Conservation (phyloP, 2,888 invertebrate genomes). For the Oscheius sp. region DNA sequence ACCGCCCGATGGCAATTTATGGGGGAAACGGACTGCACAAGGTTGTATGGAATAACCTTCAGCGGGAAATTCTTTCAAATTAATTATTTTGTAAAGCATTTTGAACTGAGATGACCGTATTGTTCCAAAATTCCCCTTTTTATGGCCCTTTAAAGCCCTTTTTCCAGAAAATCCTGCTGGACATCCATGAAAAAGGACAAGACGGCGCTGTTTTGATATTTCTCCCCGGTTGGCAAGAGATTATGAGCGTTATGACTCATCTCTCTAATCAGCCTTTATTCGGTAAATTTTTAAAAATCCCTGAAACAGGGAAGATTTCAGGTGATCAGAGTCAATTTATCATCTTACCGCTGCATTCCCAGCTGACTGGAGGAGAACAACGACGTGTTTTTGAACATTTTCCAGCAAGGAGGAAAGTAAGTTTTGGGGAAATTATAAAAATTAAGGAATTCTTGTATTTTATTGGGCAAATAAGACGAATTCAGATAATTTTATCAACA, state of each 20-base stretch:
- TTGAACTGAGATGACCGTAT: too few species aligned
- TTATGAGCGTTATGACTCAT: constrained; percentile 89
- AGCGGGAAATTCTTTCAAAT: too few species aligned
- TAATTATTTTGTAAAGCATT: too few species aligned
- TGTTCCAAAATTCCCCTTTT: too few species aligned
- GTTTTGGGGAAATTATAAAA: neutral
- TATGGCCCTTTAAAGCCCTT: neutral
- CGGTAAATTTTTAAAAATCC: constrained; percentile 75
- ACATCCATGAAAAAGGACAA: constrained; percentile 20
- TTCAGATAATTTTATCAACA: constrained; percentile 90
- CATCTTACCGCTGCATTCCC: constrained; percentile 95
- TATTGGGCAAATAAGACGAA: too few species aligned
- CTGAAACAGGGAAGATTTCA: neutral
- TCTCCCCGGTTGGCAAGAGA: constrained; percentile 96
- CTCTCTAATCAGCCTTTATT: constrained; percentile 83
- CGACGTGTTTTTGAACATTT: constrained; percentile 84
- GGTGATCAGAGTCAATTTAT: constrained; percentile 73
- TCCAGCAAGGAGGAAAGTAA: constrained; percentile 19
- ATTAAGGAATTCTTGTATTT: neutral
- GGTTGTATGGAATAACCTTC: too few species aligned
- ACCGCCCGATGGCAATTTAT: too few species aligned
- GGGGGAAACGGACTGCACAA: too few species aligned
- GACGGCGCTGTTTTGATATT: constrained; percentile 91
- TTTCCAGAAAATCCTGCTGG: constrained; percentile 12
- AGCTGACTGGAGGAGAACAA: constrained; percentile 94